These are phyloP conservation scores for Tenthredo distinguenda DNA, from an alignment of 2,888 invertebrate genomes.

Conservation along the genomic window DNA sequence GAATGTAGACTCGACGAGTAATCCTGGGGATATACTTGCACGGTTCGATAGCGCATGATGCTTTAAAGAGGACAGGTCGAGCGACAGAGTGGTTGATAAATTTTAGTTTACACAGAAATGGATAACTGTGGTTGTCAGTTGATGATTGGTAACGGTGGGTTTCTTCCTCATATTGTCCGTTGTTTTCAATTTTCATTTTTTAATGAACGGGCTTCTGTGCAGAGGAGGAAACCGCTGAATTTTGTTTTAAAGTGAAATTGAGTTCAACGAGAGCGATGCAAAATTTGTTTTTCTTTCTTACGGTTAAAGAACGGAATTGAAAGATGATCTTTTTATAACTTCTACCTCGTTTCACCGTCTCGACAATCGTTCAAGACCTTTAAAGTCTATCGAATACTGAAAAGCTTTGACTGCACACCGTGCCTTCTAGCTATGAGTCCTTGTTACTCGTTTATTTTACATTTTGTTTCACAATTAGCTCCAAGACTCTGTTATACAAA, in stretches of 20 bases:
- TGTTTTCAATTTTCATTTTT: conserved; percentile 6
- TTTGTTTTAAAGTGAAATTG: not conserved
- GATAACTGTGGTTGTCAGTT: not conserved
- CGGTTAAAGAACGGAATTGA: conserved; percentile 25
- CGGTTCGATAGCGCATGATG: conserved; percentile 13
- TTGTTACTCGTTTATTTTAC: not conserved
- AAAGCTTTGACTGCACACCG: not conserved
- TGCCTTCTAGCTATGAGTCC: not conserved
- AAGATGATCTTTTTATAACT: conserved; percentile 30
- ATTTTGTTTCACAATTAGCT: conserved; percentile 22
- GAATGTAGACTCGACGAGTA: conserved; percentile 19
- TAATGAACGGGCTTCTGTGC: not conserved
- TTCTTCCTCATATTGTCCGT: not conserved
- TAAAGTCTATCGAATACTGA: not conserved
- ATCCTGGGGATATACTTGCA: conserved; percentile 27
- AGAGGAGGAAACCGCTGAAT: not conserved
- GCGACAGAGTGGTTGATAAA: not conserved
- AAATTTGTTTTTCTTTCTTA: conserved; percentile 29
- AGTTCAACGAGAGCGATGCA: not conserved
- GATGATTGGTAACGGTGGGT: not conserved
- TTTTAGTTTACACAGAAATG: not conserved
- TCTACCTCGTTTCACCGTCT: not conserved
- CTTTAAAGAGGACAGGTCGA: conserved; percentile 7
- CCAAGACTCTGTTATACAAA: not conserved
- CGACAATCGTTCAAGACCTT: conserved; percentile 31